phyloP scores from a whole-genome alignment of 1,140 invertebrate species.

The Penaeus chinensis region DNA sequence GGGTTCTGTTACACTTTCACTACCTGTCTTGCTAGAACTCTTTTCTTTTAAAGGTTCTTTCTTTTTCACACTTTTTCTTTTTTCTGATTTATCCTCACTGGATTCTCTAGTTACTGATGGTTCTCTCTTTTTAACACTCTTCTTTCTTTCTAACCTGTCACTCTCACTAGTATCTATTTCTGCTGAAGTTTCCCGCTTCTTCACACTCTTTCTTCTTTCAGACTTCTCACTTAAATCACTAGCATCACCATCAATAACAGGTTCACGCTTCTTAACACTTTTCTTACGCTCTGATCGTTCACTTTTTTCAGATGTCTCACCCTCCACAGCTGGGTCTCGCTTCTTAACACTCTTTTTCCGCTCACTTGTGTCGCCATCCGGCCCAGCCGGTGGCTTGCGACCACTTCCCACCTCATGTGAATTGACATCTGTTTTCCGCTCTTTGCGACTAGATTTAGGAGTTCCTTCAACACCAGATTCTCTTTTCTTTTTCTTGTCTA shows the following conservation, averaged over 20 bases:
- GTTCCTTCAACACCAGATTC: constrained; percentile 45
- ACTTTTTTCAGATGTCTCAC: constrained; percentile 21
- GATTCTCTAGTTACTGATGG: constrained; percentile 48
- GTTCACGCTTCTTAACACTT: constrained; percentile 54
- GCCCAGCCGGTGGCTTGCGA: constrained; percentile 34
- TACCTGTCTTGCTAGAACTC: constrained; percentile 22
- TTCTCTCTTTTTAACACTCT: constrained; percentile 60
- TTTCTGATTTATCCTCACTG: constrained; percentile 48
- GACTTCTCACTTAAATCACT: constrained; percentile 51
- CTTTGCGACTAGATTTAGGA: constrained; percentile 34
- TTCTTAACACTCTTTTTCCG: constrained; percentile 40
- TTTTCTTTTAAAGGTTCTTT: constrained; percentile 42
- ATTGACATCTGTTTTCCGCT: constrained; percentile 14
- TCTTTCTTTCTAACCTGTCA: constrained; percentile 54
- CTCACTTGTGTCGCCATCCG: constrained; percentile 26
- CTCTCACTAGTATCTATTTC: constrained; percentile 29
- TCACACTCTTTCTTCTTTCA: constrained; percentile 52
- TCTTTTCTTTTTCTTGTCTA: constrained; percentile 55
- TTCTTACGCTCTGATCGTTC: constrained; percentile 48
- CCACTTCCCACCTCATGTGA: constrained; percentile 4
- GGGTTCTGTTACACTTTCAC: not conserved
- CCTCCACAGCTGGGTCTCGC: constrained; percentile 30
- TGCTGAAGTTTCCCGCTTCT: constrained; percentile 45
- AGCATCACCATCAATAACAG: constrained; percentile 42
- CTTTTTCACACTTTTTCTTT: constrained; percentile 51